These are phyloP conservation scores for Physeter macrocephalus DNA, from an alignment of 2,113 vertebrate genomes.

Conservation along the genomic window DNA sequence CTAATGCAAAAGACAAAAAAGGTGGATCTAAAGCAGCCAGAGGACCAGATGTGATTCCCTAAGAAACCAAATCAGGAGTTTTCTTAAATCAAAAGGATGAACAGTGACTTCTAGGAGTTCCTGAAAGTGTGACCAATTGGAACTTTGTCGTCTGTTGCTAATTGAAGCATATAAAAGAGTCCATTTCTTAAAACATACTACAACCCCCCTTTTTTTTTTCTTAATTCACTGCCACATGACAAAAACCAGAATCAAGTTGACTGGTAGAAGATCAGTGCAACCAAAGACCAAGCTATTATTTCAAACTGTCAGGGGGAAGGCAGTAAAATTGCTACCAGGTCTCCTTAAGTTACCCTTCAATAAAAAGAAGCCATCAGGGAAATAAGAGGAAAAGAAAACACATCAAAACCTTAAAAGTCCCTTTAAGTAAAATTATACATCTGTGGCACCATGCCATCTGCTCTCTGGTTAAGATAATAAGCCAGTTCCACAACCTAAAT, in stretches of 20 bases:
- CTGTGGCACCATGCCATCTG: constrained; percentile 78
- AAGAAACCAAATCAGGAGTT: constrained; percentile 57
- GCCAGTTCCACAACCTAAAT: constrained; percentile 75
- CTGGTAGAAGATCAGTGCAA: constrained; percentile 79
- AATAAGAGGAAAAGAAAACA: constrained; percentile 83
- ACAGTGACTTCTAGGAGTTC: constrained; percentile 64
- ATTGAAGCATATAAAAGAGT: constrained; percentile 70
- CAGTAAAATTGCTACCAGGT: constrained; percentile 87
- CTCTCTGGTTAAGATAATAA: constrained; percentile 79
- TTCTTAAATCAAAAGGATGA: constrained; percentile 71
- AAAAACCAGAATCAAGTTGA: constrained; percentile 82
- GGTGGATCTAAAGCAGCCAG: constrained; percentile 12
- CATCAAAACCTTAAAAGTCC: constrained; percentile 81
- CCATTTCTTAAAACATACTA: constrained; percentile 70
- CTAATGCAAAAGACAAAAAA: constrained; percentile 57
- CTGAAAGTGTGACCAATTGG: constrained; percentile 74
- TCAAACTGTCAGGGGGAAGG: constrained; percentile 83
- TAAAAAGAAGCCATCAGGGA: constrained; percentile 84
- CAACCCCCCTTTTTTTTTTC: constrained; percentile 53
- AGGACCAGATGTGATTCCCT: constrained; percentile 62
- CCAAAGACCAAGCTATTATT: constrained; percentile 83
- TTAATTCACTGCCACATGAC: constrained; percentile 76
- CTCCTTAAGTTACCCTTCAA: constrained; percentile 86
- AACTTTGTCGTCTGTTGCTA: constrained; percentile 74
- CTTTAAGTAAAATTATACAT: constrained; percentile 82